Base-by-base conservation (phyloP, 53 echinoderm and acorn worm species). In the Hippasteria phrygiana region DNA sequence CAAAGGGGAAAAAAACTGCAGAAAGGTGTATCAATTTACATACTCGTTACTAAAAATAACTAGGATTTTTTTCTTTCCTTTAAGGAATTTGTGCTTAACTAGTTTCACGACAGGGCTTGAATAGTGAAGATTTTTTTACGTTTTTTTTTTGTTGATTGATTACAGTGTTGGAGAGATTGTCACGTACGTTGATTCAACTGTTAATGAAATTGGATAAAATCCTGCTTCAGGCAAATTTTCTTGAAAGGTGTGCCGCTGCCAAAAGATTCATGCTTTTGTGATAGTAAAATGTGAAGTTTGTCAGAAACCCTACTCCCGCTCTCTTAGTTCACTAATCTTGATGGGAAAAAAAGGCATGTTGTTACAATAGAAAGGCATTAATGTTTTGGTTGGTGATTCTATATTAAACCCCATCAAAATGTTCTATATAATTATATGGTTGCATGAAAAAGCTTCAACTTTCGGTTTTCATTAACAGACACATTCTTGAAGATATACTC, bases 201-300 rank as follows among this genome's bases (percentile, higher is more conserved):
- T 40, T 81, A 65, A 81, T 81, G 81, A 81, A 81, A 81, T 81
- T 81, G 81, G 81, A 81, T 65, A 66, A 43, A 81, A 65, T 64
- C 31, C 36, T n/a, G 63, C 64, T 27, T n/a, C 1, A 34, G 79
- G 62, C 48, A 40, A 29, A 29, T 12, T 75, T 73, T 50, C 2
- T 43, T 31, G 10, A 66, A 66, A 32, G 36, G 71, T 72, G 72
- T 42, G 72, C 4, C 22, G 41, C 72, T 4, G 51, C 51, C 31
- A 31, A 39, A 32, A 4, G 51, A 75, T 48, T 75, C 13, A 75
- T 51, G 24, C 75, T 50, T 67, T 67, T 35, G 76, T 29, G 53
- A 50, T 16, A 76, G 53, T 76, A 50, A 20, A 50, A 27, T 76
- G 48, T 40, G 51, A 27, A 6, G 20, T 32, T 13, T 76, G 32